A percentile compares a stretch with the other conserved stretches of the same genome.
Conservation (phyloP, 2,797 vertebrate genomes). For the Myotis daubentonii region DNA sequence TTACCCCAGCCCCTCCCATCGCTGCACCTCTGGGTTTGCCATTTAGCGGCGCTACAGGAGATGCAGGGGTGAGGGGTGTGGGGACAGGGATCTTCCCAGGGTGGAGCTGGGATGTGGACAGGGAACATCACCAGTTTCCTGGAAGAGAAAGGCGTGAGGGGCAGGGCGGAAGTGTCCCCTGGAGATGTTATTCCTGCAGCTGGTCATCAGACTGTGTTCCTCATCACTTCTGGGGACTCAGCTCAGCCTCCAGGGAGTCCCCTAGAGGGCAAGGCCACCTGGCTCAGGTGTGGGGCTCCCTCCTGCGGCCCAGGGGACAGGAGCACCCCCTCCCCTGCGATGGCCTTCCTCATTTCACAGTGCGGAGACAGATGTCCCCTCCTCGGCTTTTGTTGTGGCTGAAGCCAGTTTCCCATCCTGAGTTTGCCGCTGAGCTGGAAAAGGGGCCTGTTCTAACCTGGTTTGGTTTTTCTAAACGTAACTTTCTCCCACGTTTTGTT, state of each 20-base stretch:
- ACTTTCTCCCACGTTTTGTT: slow-evolving; percentile 41
- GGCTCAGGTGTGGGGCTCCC: background rate
- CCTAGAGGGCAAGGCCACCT: background rate
- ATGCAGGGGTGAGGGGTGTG: rapidly evolving
- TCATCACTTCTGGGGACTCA: background rate
- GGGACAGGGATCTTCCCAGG: background rate
- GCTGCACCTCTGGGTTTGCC: slow-evolving; percentile 55
- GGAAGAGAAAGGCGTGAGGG: rapidly evolving
- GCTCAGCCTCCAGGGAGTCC: background rate
- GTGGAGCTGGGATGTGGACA: background rate
- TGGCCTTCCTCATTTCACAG: background rate
- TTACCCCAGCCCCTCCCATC: slow-evolving; percentile 45
- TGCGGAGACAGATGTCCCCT: background rate
- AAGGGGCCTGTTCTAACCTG: slow-evolving; percentile 40
- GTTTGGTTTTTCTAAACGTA: slow-evolving; percentile 60
- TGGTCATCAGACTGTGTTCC: background rate
- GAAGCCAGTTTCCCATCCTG: slow-evolving; percentile 47
- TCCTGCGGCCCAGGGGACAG: too few species aligned
- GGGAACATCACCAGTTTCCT: background rate
- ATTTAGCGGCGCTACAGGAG: slow-evolving; percentile 53
- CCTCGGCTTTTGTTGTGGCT: slow-evolving; percentile 5
- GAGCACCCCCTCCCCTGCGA: rapidly evolving
- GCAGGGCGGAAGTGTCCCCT: background rate
- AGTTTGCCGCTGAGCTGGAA: background rate
- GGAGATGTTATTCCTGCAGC: background rate